Base-by-base conservation (phyloP, 35 echinoderm and acorn worm species). In the Ptychodera flava region DNA sequence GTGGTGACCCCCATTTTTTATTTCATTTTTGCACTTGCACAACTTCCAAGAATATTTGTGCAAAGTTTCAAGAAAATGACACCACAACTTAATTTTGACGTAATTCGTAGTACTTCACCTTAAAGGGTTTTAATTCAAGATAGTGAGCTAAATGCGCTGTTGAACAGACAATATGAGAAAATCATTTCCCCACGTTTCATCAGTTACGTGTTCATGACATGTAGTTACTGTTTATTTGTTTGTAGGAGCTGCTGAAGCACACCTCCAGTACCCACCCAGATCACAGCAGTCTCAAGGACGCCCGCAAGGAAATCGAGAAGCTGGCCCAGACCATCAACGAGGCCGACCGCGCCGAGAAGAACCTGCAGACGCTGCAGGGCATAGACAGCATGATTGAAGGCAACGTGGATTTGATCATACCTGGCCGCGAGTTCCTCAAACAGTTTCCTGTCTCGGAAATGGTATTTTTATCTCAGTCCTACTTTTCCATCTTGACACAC, bases 221-320 rank as follows among this genome's bases (percentile, higher is more conserved):
- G n/a, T 64, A 64, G 6, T 64, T 64, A 22, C 22, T 64, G 45
- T 64, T 12, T 29, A 12, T 80, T 80, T 80, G 28, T 36, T 82
- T 87, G 29, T 90, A 99, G 96, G 96, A 99, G 78, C 88, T 99
- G 16, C 92, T 99, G 78, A 92, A 99, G 82, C 94, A 99, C 79
- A 99, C 96, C 78, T 90, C 96, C n/a, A 90, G 91, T 81, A 92
- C 92, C 77, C 93, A 94, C 30, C 90, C 91, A 53, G 96, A 99
- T 75, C 88, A 90, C 16, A 92, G 94, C 77, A 91, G 88, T 34
- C 93, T 99, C 6, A 86, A 94, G 37, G 88, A 85, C 45, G 96
- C 96, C 10, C 88, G 91, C n/a, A 91, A 89, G 79, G 94, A 93
- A 16, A 93, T 99, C 77, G 90, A 88, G 85, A 92, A 88, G 33